Conservation (phyloP, 1,140 invertebrate species). For the Tenebrio molitor region DNA sequence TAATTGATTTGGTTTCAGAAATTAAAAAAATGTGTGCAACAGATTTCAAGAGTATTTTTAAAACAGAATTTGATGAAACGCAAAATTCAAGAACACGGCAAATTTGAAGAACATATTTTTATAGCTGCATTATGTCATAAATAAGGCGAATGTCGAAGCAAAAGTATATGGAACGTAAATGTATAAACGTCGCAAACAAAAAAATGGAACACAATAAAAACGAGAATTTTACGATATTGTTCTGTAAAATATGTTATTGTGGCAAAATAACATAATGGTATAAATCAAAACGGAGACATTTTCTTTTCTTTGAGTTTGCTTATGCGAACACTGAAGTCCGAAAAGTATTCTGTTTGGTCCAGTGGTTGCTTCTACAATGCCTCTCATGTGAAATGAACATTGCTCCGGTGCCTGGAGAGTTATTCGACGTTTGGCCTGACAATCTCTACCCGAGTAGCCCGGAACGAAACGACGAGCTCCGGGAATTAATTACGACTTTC, state of each 20-base stretch:
- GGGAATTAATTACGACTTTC: conserved; percentile 35
- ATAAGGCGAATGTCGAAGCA: conserved; percentile 40
- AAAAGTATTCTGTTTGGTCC: conserved; percentile 36
- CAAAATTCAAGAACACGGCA: neutral
- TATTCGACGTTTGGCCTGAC: conserved; percentile 20
- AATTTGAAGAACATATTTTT: conserved; percentile 17
- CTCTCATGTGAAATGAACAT: conserved; percentile 19
- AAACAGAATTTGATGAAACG: no score
- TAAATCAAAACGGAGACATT: conserved; percentile 48
- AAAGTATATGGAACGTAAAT: conserved; percentile 49
- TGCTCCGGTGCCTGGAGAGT: conserved; percentile 4
- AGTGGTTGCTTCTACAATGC: conserved; percentile 19
- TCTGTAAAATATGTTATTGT: conserved; percentile 51
- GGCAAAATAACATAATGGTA: conserved; percentile 48
- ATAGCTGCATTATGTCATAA: conserved; percentile 26
- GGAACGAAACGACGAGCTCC: conserved; percentile 39
- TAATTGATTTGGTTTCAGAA: no score
- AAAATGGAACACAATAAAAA: conserved; percentile 47
- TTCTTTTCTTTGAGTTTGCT: conserved; percentile 42
- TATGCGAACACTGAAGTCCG: conserved; percentile 39
- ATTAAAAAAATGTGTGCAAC: no score
- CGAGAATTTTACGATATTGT: conserved; percentile 48
- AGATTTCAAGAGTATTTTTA: no score
- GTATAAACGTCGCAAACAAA: conserved; percentile 45
- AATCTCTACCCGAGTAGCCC: neutral